phyloP scores from a whole-genome alignment of 2,797 vertebrate genomes.

The Halcyon chelicuti region DNA sequence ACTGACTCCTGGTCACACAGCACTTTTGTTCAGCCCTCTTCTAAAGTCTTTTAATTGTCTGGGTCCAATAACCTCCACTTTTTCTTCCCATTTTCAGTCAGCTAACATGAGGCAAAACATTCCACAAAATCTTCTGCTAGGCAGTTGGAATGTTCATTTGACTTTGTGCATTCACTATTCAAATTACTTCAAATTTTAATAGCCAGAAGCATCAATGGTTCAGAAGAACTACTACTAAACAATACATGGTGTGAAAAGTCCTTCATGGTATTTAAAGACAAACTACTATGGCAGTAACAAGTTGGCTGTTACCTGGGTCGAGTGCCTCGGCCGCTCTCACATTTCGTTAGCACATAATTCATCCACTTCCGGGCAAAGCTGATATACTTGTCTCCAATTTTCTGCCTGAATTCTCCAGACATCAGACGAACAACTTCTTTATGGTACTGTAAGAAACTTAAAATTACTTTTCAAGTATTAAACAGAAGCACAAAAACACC shows the following conservation, averaged over 20 bases:
- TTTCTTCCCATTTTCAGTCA: background rate
- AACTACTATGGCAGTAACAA: background rate
- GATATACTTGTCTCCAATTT: conserved; percentile 97
- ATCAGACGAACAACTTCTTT: conserved; percentile 98
- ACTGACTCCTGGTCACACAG: background rate
- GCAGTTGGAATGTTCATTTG: background rate
- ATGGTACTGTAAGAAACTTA: conserved; percentile 89
- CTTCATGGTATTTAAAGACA: background rate
- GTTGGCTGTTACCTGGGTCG: conserved; percentile 89
- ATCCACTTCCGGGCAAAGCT: conserved; percentile 98
- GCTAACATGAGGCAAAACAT: background rate
- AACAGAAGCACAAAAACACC: background rate
- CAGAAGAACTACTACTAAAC: background rate
- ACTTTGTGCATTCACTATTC: background rate
- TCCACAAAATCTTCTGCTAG: background rate
- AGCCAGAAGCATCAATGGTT: background rate
- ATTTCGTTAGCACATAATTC: conserved; percentile 98
- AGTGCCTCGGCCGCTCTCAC: conserved; percentile 97
- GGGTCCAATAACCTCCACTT: background rate
- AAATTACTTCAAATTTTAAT: background rate
- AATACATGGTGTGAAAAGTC: background rate
- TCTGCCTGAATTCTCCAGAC: conserved; percentile 96
- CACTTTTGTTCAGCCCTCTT: background rate
- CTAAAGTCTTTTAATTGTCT: background rate
- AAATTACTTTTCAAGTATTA: conserved; percentile 27